Base-by-base conservation (phyloP, 2,113 vertebrate genomes). In the Panthera uncia region DNA sequence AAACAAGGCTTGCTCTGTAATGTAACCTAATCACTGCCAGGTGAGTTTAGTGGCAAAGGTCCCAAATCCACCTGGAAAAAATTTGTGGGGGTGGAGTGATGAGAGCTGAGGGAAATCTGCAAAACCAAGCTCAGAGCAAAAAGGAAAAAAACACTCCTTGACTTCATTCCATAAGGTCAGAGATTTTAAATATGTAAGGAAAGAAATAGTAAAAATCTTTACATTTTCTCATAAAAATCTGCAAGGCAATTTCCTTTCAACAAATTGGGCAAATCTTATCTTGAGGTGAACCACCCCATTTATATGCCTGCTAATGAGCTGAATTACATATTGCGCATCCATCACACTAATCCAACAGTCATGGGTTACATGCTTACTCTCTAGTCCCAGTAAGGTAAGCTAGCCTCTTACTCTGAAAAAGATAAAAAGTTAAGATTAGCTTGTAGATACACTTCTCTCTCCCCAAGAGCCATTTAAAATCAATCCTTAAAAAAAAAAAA, bases 201-300 rank as follows among this genome's bases (percentile, higher is more conserved):
- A 79, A 41, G 81, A 94, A 86, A 84, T 19, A 45, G 63, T 4
- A 6, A 85, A 87, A 79, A 48, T 66, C 19, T 83, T 86, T 6
- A 89, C 4, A 84, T 90, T 81, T 94, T 92, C 92, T 89, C 82
- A 14, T 78, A 19, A 94, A 89, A 94, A 31, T 63, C 78, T 76
- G n/a, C 45, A 93, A 90, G 61, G 33, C n/a, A 74, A 48, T 94
- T 89, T 94, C 89, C 76, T 86, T 78, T 85, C 71, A 76, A 89
- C 29, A 23, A 84, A 90, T 12, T 31, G 25, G 36, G 50, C 41
- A 65, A 80, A 45, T 25, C 12, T 45, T 78, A 38, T 1, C n/a
- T 18, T 79, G 48, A 33, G 38, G 38, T 74, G 29, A 79, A 41
- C 38, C 31, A 13, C 33, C 2, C 74, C 16, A 83, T 63, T 74